These are phyloP conservation scores for Sigmodon hispidus DNA, from an alignment of 2,113 vertebrate genomes.

Conservation along the genomic window DNA sequence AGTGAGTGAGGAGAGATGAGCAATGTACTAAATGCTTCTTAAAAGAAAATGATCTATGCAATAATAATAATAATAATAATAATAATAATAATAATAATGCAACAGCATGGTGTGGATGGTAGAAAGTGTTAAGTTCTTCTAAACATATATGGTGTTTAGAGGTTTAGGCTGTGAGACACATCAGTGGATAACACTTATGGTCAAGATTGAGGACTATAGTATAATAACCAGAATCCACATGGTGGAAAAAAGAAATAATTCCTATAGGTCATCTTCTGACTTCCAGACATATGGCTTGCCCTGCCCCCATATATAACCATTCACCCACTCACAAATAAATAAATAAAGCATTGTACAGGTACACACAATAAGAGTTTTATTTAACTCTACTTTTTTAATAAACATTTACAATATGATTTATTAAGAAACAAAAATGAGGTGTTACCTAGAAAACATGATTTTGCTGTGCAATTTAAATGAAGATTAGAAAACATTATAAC, in stretches of 20 bases:
- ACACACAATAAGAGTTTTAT: background rate
- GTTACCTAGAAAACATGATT: background rate
- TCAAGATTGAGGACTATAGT: too few species aligned
- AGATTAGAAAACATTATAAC: slow-evolving; percentile 41
- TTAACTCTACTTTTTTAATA: background rate
- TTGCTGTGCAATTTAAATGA: slow-evolving; percentile 51
- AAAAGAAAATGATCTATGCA: background rate
- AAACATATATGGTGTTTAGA: background rate
- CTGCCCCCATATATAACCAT: background rate
- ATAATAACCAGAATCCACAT: too few species aligned
- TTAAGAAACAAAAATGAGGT: slow-evolving; percentile 18
- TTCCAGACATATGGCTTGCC: too few species aligned
- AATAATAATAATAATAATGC: background rate
- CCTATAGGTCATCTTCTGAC: background rate
- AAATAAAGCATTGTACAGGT: background rate
- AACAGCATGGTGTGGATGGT: background rate
- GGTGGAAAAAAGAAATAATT: too few species aligned
- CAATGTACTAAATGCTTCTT: background rate
- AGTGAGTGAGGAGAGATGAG: background rate
- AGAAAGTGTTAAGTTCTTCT: background rate
- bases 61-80: background rate
- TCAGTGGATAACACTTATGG: background rate
- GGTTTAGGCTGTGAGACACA: background rate
- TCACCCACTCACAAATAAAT: too few species aligned
- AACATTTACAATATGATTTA: slow-evolving; percentile 41